Conservation (phyloP, 2,113 vertebrate genomes). For the Microcebus murinus region DNA sequence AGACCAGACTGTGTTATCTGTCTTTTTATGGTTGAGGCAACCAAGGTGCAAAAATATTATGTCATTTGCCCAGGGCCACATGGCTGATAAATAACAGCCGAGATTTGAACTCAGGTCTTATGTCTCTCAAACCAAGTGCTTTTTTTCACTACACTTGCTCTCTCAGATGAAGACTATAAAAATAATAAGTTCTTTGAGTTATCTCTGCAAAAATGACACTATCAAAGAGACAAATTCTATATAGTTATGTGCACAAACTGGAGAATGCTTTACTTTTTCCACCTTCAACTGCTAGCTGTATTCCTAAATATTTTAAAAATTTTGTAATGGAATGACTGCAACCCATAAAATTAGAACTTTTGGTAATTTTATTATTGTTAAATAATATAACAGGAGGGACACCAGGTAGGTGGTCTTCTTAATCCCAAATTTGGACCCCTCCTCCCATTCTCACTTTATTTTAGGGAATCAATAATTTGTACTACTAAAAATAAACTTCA, state of each 20-base stretch:
- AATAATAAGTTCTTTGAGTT: background rate
- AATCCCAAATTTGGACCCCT: background rate
- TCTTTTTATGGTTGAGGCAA: background rate
- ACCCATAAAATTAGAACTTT: background rate
- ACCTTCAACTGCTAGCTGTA: background rate
- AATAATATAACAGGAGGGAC: background rate
- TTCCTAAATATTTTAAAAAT: background rate
- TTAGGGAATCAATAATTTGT: background rate
- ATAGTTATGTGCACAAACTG: background rate
- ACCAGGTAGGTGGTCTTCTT: background rate
- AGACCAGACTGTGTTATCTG: no score
- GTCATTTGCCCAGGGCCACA: background rate
- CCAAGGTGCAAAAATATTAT: background rate
- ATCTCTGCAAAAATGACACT: background rate
- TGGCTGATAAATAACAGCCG: background rate
- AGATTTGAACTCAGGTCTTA: background rate
- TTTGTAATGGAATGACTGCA: background rate
- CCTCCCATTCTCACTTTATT: background rate
- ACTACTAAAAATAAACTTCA: conserved; percentile 15
- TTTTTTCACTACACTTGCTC: background rate
- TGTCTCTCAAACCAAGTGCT: background rate
- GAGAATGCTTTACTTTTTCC: background rate
- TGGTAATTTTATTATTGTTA: conserved; percentile 6
- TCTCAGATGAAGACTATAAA: background rate
- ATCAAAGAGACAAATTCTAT: background rate